A percentile compares a stretch with the other conserved stretches of the same genome.
Evolutionary conservation across 2,888 invertebrate species (phyloP).

Genomic region (Listrodromus nycthemerus): DNA sequence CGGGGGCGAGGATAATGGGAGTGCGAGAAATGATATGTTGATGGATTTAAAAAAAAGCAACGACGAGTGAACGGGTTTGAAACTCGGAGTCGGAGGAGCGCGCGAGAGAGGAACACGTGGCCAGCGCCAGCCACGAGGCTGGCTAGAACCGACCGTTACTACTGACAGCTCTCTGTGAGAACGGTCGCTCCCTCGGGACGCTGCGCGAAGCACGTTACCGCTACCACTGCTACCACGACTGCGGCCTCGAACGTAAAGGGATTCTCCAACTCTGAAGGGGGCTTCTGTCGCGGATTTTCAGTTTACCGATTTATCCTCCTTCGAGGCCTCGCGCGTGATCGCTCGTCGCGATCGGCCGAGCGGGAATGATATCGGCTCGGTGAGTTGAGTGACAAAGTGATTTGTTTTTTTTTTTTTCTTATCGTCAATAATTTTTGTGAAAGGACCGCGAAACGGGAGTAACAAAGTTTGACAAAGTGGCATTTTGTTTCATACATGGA

Average conservation of each 20-base stretch:
- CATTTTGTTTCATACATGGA: slow-evolving; percentile 41
- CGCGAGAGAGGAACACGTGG: slow-evolving; percentile 61
- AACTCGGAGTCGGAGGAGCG: slow-evolving; percentile 44
- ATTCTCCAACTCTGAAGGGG: slow-evolving; percentile 7
- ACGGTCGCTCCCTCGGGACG: slow-evolving; percentile 59
- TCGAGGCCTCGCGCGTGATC: not conserved
- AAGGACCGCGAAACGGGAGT: slow-evolving; percentile 33
- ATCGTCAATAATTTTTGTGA: slow-evolving; percentile 42
- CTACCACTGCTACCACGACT: slow-evolving; percentile 11
- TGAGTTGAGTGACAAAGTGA: slow-evolving; percentile 59
- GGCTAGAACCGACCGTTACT: slow-evolving; percentile 64
- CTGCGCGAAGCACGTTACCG: slow-evolving; percentile 46
- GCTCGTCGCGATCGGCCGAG: slow-evolving; percentile 17
- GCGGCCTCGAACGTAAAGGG: slow-evolving; percentile 1
- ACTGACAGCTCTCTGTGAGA: slow-evolving; percentile 66
- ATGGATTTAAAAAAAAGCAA: slow-evolving; percentile 20
- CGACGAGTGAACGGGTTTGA: slow-evolving; percentile 44
- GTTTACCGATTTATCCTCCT: not conserved
- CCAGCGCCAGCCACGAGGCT: slow-evolving; percentile 67
- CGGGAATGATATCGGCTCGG: slow-evolving; percentile 20
- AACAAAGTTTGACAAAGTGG: slow-evolving; percentile 54
- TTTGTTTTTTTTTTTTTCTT: not conserved
- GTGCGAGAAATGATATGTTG: slow-evolving; percentile 33
- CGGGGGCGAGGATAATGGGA: not conserved
- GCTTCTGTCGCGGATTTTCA: slow-evolving; percentile 16